These are phyloP conservation scores for Alligator sinensis DNA, from an alignment of 2,113 vertebrate genomes.

Conservation along the genomic window DNA sequence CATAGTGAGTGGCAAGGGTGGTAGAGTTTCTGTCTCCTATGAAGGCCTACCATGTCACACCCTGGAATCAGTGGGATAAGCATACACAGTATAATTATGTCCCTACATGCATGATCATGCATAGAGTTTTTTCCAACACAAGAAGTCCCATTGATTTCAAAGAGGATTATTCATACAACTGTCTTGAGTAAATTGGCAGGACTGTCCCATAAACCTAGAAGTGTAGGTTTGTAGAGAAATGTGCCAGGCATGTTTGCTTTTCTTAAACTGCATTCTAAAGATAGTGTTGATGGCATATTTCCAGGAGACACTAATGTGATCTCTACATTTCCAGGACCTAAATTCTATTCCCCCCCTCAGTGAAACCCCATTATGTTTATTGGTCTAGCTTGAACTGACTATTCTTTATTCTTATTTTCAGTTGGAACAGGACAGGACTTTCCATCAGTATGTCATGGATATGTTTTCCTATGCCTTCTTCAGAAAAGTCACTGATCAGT, in stretches of 20 bases:
- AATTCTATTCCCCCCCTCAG: background rate
- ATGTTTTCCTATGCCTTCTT: constrained; percentile 79
- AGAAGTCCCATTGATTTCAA: background rate
- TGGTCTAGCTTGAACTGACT: background rate
- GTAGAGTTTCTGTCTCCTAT: background rate
- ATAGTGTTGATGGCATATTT: background rate
- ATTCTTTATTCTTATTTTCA: constrained; percentile 30
- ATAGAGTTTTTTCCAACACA: background rate
- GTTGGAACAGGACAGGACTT: constrained; percentile 65
- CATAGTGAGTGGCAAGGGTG: background rate
- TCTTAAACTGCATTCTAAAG: background rate
- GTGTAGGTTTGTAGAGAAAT: background rate
- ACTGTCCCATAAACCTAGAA: background rate
- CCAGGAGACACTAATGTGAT: background rate
- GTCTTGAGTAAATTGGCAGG: background rate
- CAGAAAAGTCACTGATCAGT: constrained; percentile 54
- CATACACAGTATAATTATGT: background rate
- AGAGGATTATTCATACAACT: too few relatives aligned
- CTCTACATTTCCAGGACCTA: background rate
- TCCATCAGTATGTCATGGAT: constrained; percentile 29
- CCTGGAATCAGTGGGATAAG: background rate
- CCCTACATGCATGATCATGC: background rate
- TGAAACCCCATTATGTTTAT: background rate
- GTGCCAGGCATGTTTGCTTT: background rate
- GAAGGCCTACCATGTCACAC: background rate